A percentile compares a stretch with the other conserved stretches of the same genome.
phyloP scores from a whole-genome alignment of 2,888 invertebrate genomes.

The Erynnis tages region DNA sequence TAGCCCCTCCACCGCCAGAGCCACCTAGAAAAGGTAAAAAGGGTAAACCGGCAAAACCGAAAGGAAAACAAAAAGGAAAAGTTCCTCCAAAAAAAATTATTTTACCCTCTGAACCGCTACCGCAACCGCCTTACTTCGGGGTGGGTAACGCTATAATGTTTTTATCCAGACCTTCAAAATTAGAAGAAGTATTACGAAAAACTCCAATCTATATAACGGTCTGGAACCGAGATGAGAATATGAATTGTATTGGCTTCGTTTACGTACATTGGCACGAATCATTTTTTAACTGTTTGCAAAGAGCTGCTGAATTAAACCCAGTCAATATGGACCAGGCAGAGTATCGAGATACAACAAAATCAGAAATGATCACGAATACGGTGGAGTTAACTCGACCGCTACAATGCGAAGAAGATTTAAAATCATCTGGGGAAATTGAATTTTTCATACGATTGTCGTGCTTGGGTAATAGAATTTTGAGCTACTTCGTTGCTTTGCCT shows the following conservation, averaged over 20 bases:
- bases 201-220: conserved; percentile 70
- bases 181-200: conserved; percentile 59
- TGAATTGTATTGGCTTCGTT: conserved; percentile 67
- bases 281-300: conserved; percentile 60
- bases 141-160: conserved; percentile 72
- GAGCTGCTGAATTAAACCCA: conserved; percentile 59
- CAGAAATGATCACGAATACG: conserved; percentile 67
- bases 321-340: conserved; percentile 66
- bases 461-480: conserved; percentile 64
- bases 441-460: conserved; percentile 64
- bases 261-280: conserved; percentile 66
- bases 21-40: conserved; percentile 56
- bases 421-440: conserved; percentile 68
- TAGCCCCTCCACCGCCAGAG: conserved; percentile 66
- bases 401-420: conserved; percentile 71
- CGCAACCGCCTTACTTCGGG: conserved; percentile 72
- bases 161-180: conserved; percentile 63
- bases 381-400: conserved; percentile 58
- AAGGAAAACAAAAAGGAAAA: conserved; percentile 51
- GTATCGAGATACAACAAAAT: conserved; percentile 57
- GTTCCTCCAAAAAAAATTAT: conserved; percentile 46
- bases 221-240: conserved; percentile 71
- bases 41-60: conserved; percentile 45
- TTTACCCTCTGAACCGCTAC: conserved; percentile 70
- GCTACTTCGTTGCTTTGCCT: conserved; percentile 64